A percentile compares a stretch with the other conserved stretches of the same genome.
These are phyloP conservation scores for Sturnus vulgaris DNA, from an alignment of 2,113 vertebrate genomes.

Conservation along the genomic window DNA sequence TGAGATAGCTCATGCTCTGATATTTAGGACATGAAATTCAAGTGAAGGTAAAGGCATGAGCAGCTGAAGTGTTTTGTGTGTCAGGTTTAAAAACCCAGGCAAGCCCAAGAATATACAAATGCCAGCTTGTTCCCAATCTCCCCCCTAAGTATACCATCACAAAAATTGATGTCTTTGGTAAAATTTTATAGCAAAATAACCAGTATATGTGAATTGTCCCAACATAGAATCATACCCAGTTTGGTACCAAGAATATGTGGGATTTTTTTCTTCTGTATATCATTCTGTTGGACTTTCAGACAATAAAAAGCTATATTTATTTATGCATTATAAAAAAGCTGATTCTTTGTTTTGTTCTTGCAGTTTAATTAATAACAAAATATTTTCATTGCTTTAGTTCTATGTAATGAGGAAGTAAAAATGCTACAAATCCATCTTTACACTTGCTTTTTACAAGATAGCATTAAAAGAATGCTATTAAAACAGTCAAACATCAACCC, in stretches of 20 bases:
- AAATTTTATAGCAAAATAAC: neutral
- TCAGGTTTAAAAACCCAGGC: neutral
- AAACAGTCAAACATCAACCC: neutral
- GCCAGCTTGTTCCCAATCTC: neutral
- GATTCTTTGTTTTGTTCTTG: neutral
- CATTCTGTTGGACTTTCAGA: constrained; percentile 25
- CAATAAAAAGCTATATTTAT: neutral
- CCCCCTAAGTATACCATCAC: neutral
- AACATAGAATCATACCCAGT: neutral
- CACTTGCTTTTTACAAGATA: neutral
- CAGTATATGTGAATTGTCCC: neutral
- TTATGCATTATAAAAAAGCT: neutral
- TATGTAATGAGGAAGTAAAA: neutral
- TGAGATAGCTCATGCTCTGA: neutral
- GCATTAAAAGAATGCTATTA: neutral
- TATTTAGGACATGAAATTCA: neutral
- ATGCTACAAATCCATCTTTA: neutral
- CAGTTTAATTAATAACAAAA: neutral
- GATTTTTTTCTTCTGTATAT: neutral
- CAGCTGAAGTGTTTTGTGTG: neutral
- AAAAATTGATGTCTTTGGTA: neutral
- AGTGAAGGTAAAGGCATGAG: neutral
- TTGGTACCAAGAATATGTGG: neutral
- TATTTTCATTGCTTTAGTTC: neutral
- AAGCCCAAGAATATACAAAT: neutral